phyloP scores from a whole-genome alignment of 2,888 invertebrate species.

The Drosophila nigricruria region DNA sequence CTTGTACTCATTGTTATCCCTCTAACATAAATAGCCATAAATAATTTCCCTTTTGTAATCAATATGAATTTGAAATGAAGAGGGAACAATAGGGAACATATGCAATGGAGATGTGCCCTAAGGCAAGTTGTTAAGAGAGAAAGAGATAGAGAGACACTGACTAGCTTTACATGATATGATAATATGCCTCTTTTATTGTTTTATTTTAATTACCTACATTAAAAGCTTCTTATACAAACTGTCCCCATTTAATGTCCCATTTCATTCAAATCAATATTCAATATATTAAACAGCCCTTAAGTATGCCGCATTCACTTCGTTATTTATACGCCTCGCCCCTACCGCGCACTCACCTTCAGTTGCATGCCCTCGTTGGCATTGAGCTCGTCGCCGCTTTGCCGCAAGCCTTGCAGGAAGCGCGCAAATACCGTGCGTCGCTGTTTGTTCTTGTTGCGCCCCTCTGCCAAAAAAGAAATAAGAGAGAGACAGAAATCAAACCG shows the following conservation, averaged over 20 bases:
- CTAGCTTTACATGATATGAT: background rate
- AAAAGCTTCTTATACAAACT: background rate
- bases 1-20: background rate
- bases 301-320: background rate
- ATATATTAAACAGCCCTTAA: background rate
- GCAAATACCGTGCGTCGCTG: constrained; percentile 85
- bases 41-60: background rate
- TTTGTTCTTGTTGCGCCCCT: constrained; percentile 85
- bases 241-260: background rate
- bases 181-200: background rate
- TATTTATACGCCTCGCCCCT: too few species aligned
- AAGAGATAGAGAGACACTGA: background rate
- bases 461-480: constrained; percentile 55
- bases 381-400: constrained; percentile 84
- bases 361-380: constrained; percentile 85
- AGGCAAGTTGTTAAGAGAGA: background rate
- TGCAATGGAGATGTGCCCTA: background rate
- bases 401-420: constrained; percentile 84
- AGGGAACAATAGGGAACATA: background rate
- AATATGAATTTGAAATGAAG: background rate
- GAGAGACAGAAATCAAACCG: constrained; percentile 40
- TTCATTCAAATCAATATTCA: constrained; percentile 4
- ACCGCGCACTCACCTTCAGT: constrained; percentile 82
- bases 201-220: background rate
- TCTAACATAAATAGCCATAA: background rate